phyloP scores from a whole-genome alignment of 92 coral and sea anemone species.

The Montipora capitata region DNA sequence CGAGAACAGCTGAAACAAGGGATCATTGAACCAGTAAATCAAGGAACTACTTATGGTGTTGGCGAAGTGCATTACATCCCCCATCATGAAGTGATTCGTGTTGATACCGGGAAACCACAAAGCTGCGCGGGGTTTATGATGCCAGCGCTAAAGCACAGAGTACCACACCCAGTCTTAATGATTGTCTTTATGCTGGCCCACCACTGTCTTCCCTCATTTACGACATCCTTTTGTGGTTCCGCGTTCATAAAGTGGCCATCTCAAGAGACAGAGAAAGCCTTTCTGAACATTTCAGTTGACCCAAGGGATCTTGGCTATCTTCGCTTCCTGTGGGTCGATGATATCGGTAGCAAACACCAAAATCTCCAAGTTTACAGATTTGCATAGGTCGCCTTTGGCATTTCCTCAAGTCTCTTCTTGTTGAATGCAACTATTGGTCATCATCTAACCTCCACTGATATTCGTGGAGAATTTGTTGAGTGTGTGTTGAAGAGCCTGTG shows the following conservation, averaged over 20 bases:
- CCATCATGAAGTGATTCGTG: constrained; percentile 67
- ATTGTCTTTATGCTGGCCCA: constrained; percentile 67
- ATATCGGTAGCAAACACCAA: background rate
- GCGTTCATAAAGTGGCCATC: constrained; percentile 41
- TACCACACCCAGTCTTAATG: constrained; percentile 53
- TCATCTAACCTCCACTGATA: constrained; percentile 49
- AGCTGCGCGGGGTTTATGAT: constrained; percentile 55
- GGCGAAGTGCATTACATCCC: constrained; percentile 65
- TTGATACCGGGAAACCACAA: constrained; percentile 57
- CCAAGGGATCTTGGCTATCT: too few species aligned
- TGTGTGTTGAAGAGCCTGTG: constrained; percentile 51
- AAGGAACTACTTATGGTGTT: constrained; percentile 27
- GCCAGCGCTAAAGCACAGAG: background rate
- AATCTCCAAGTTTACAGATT: constrained; percentile 41
- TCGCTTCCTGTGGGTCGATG: background rate
- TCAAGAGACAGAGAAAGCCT: background rate
- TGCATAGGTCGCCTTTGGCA: constrained; percentile 74
- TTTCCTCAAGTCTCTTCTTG: constrained; percentile 77
- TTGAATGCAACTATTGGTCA: constrained; percentile 72
- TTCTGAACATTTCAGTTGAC: too few species aligned
- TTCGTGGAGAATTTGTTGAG: constrained; percentile 28
- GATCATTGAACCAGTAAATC: constrained; percentile 3
- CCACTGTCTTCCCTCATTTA: constrained; percentile 48
- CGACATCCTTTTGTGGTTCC: constrained; percentile 52
- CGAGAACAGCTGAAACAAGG: constrained; percentile 33